Evolutionary conservation across 2,888 invertebrate genomes (phyloP).

Genomic region (Cactoblastis cactorum): DNA sequence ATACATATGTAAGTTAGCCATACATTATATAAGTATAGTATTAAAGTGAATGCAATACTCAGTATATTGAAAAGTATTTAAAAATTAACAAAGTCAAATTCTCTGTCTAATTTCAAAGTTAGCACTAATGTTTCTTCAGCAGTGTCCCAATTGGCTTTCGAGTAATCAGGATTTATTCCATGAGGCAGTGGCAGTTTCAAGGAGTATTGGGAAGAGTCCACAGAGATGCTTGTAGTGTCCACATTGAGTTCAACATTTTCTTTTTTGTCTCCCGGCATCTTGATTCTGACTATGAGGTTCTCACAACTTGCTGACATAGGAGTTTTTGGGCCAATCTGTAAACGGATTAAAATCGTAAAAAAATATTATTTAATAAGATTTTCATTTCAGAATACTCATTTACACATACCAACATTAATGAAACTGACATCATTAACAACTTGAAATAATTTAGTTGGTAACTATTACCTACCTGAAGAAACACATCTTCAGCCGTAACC

Average conservation of each 20-base stretch:
- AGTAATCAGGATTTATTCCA: constrained; percentile 88
- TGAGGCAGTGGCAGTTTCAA: constrained; percentile 89
- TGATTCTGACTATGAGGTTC: constrained; percentile 88
- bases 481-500: constrained; percentile 91
- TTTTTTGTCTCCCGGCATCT: constrained; percentile 86
- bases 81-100: constrained; percentile 93
- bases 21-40: no score
- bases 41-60: no score
- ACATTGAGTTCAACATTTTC: constrained; percentile 88
- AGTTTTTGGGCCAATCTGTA: constrained; percentile 89
- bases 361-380: no score
- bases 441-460: neutral
- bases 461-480: constrained; percentile 83
- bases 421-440: no score
- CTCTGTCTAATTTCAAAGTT: constrained; percentile 86
- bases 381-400: no score
- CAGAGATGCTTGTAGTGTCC: constrained; percentile 78
- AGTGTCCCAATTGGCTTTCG: constrained; percentile 89
- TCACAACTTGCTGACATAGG: constrained; percentile 91
- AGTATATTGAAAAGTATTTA: constrained; percentile 63
- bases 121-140: constrained; percentile 83
- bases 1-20: no score
- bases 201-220: constrained; percentile 82
- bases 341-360: no score
- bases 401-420: no score